Percentiles rank a stretch among this genome's conserved stretches.
Evolutionary conservation across 2,113 vertebrate genomes (phyloP).

Genomic region (Amia ocellicauda): DNA sequence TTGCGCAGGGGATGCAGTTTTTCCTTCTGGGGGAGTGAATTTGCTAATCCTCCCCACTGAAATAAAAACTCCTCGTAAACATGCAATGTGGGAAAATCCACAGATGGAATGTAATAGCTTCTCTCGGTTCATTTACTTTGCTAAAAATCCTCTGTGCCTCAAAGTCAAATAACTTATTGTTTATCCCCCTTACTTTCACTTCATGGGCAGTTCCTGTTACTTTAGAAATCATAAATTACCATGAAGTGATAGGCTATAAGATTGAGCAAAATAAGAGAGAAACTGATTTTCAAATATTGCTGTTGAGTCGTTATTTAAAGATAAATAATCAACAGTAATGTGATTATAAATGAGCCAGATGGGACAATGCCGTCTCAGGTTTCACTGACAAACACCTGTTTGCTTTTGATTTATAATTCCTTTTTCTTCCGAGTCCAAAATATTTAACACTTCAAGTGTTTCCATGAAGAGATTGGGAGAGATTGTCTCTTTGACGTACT

Average conservation of each 20-base stretch:
- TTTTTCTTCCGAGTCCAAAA: no score
- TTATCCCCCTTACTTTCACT: no score
- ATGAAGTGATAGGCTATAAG: no score
- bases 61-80: slow-evolving; percentile 50
- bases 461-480: no score
- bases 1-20: slow-evolving; percentile 30
- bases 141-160: no score
- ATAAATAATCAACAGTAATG: neutral
- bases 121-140: neutral
- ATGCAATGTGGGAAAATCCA: slow-evolving; percentile 11
- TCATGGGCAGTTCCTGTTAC: no score
- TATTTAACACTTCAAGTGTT: no score
- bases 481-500: no score
- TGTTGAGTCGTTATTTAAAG: neutral
- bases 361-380: slow-evolving; percentile 7
- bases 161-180: no score
- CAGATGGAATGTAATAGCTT: neutral
- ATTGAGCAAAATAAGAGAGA: neutral
- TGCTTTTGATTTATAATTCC: no score
- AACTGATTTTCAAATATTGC: neutral
- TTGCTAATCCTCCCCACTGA: slow-evolving; percentile 47
- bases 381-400: slow-evolving; percentile 20
- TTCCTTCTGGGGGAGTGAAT: slow-evolving; percentile 33
- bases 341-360: slow-evolving; percentile 8
- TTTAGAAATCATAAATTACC: no score